Evolutionary conservation across 23 tunicate genomes (phyloP), one percentile per base, ranked within the genome.

Genomic region (Styela clava): DNA sequence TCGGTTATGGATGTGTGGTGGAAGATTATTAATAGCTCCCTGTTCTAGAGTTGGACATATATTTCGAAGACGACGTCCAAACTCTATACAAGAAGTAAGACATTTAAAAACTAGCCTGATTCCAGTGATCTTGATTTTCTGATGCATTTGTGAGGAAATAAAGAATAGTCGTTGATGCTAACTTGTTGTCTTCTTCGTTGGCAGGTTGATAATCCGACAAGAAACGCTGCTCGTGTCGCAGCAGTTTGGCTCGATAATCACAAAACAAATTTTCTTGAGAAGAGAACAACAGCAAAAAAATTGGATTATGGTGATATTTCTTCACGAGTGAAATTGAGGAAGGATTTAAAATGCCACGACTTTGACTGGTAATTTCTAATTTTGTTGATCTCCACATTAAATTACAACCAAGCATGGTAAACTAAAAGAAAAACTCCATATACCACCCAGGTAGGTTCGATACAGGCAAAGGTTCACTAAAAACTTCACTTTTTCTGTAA

Each of bases 1-100:
- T 65, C 84, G 89, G 3, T 64, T 88, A 25, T 91, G 97, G 97
- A 86, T 85, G 97, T 91, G 97, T 73, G 97, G 97, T 12, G 97
- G 97, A 7, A 35, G 63, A 5, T 28, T 91, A 28, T 19, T 28
- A 61, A 85, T 91, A 16, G 82, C 73, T 16, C 97, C 97, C 2
- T 91, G 97, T 69, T 91, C 97, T 0, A 61, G 89, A 18, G 90
- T 91, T 16, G 97, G 97, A 23, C 78, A 69, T 33, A 69, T 69
- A 34, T 89, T 84, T 36, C 84, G 95, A 12, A 62, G 69, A 23
- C 86, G 85, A 9, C 73, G 88, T 9, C 88, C 95, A 1, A 86
- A 89, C 61, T 80, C 81, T 19, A 76, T 76, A 23, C 33, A 21
- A 24, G 65, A 44, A 7, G 81, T 76, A 52, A 52, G 65, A n/a